These are phyloP conservation scores for Ctenosaura bakeri DNA, from an alignment of 2,797 vertebrate genomes.

Conservation along the genomic window DNA sequence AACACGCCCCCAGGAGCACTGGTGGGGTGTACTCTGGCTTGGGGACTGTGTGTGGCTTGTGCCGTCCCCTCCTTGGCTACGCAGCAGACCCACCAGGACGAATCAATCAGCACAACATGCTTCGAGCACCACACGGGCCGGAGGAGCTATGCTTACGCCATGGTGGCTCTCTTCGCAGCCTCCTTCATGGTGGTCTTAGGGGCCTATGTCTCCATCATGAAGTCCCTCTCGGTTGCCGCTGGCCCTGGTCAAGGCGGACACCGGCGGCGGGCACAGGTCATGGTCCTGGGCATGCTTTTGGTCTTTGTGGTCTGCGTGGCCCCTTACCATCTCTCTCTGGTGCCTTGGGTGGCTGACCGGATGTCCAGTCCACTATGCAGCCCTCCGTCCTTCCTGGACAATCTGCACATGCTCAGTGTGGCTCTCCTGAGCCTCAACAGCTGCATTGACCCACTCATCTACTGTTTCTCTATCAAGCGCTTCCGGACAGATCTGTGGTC, in stretches of 20 bases:
- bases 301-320: slow-evolving; percentile 74
- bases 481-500: slow-evolving; percentile 64
- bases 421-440: slow-evolving; percentile 78
- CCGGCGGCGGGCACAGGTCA: slow-evolving; percentile 61
- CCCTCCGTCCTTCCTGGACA: slow-evolving; percentile 3
- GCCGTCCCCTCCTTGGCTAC: slow-evolving; percentile 63
- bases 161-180: slow-evolving; percentile 54
- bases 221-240: background rate
- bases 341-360: slow-evolving; percentile 67
- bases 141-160: slow-evolving; percentile 51
- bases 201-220: slow-evolving; percentile 68
- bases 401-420: slow-evolving; percentile 68
- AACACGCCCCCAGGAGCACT: slow-evolving; percentile 29
- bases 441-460: slow-evolving; percentile 75
- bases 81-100: slow-evolving; percentile 51
- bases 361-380: background rate
- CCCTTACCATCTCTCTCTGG: slow-evolving; percentile 75
- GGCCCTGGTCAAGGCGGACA: slow-evolving; percentile 35
- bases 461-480: slow-evolving; percentile 72
- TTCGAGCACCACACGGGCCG: slow-evolving; percentile 63
- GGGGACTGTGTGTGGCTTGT: slow-evolving; percentile 68
- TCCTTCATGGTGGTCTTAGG: slow-evolving; percentile 74
- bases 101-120: slow-evolving; percentile 44
- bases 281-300: slow-evolving; percentile 76
- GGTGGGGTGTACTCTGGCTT: slow-evolving; percentile 52